These are phyloP conservation scores for Coelopa frigida DNA, from an alignment of 1,140 invertebrate species.

Conservation along the genomic window DNA sequence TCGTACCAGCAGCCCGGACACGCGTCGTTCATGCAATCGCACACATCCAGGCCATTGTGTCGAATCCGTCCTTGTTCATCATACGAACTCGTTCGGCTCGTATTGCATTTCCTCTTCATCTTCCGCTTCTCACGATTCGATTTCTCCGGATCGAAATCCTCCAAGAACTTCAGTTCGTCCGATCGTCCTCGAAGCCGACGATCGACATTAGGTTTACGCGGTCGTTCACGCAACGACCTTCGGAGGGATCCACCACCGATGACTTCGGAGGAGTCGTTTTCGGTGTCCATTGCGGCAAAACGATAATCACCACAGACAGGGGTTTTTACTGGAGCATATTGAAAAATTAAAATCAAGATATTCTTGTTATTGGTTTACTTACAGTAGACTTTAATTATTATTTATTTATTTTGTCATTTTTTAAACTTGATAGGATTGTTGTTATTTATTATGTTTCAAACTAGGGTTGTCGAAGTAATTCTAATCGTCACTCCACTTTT, in stretches of 20 bases:
- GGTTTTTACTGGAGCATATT: too few species aligned
- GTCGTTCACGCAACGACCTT: conserved; percentile 15
- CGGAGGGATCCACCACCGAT: conserved; percentile 7
- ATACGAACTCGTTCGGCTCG: conserved; percentile 19
- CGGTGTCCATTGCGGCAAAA: conserved; percentile 14
- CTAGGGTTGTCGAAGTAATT: too few species aligned
- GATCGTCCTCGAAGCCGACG: conserved; percentile 6
- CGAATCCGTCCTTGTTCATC: conserved; percentile 34
- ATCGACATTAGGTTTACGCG: conserved; percentile 11
- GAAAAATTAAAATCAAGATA: too few species aligned
- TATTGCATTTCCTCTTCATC: conserved; percentile 17
- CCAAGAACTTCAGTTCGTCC: conserved; percentile 20
- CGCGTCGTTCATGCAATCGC: conserved; percentile 33
- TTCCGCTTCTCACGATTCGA: conserved; percentile 27
- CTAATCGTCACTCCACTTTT: too few species aligned
- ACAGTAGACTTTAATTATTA: too few species aligned
- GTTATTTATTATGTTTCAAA: too few species aligned
- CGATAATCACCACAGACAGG: too few species aligned
- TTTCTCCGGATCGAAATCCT: conserved; percentile 30
- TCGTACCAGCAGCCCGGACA: conserved; percentile 35
- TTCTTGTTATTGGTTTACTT: too few species aligned
- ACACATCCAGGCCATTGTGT: conserved; percentile 26
- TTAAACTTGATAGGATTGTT: too few species aligned
- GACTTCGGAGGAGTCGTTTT: conserved; percentile 3
- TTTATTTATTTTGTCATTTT: too few species aligned